Evolutionary conservation across 2,113 vertebrate genomes (phyloP).

Genomic region (Mustelus asterias): DNA sequence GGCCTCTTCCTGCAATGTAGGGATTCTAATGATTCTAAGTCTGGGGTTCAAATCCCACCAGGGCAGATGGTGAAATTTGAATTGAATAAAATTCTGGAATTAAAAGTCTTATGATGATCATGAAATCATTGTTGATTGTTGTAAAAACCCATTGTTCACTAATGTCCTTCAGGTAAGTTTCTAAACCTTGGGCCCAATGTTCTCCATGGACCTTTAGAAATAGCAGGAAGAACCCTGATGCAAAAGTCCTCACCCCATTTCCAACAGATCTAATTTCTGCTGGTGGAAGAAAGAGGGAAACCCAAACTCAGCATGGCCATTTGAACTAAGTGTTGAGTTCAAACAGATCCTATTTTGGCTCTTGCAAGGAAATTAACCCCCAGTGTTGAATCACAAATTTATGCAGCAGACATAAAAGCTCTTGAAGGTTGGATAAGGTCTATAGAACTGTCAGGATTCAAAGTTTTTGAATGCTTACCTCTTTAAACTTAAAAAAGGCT

Average conservation of each 20-base stretch:
- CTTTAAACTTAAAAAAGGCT: background rate
- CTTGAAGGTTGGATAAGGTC: background rate
- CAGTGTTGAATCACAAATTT: background rate
- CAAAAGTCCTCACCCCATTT: too few species aligned
- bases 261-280: background rate
- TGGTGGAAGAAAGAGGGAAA: background rate
- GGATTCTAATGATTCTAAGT: too few species aligned
- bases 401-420: background rate
- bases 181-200: background rate
- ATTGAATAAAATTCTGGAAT: too few species aligned
- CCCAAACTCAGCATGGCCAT: background rate
- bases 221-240: too few species aligned
- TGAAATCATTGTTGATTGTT: too few species aligned
- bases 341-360: background rate
- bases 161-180: background rate
- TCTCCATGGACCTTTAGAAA: background rate
- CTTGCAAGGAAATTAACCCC: too few species aligned
- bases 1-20: too few species aligned
- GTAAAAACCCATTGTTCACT: too few species aligned
- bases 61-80: too few species aligned
- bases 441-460: background rate
- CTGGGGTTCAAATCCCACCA: too few species aligned
- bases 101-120: too few species aligned
- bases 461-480: background rate
- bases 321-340: background rate